Base-by-base conservation (phyloP, 2,797 vertebrate genomes). In the Melanotaenia boesemani region DNA sequence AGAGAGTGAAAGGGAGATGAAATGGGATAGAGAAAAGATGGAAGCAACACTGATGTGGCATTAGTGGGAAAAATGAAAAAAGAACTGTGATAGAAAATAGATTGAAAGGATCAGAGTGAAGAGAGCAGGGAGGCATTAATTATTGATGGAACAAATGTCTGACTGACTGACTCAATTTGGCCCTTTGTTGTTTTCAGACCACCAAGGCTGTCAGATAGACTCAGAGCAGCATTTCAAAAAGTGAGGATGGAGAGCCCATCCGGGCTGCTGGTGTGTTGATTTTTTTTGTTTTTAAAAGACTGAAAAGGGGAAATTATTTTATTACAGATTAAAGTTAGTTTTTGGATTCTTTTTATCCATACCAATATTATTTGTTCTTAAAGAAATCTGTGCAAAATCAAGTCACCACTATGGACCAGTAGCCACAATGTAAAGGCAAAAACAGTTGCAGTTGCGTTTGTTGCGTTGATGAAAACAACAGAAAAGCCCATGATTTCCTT, bases 131-230 rank as follows among this genome's bases (percentile, higher is more conserved):
- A 81, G 71, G 75, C 84, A 89, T 92, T 87, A 83, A 90, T 90
- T 92, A 92, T 92, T 92, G 86, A 92, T 90, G 84, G 82, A 87
- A 91, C 93, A 92, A 92, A 92, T 91, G 90, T 93, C 86, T 89
- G 85, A 86, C 83, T 91, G 90, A 91, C 89, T 88, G 88, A 90
- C 86, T 92, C 86, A 83, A 87, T 92, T 91, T 90, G 89, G 86
- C 63, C 79, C 81, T 87, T 67, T 88, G 89, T 89, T 91, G 83
- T 89, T 89, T 91, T 85, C 88, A 90, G 89, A 86, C 85, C 90
- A 86, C 83, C 81, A 72, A 58, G 66, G 79, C 85, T 86, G 88
- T 87, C 88, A 86, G 84, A 85, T 73, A 73, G 79, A 88, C 70
- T 86, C 74, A 78, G 70, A 72, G 28, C 56, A 63, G 56, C 9